phyloP scores from a whole-genome alignment of 2,113 vertebrate species.

The Microtus montanus region DNA sequence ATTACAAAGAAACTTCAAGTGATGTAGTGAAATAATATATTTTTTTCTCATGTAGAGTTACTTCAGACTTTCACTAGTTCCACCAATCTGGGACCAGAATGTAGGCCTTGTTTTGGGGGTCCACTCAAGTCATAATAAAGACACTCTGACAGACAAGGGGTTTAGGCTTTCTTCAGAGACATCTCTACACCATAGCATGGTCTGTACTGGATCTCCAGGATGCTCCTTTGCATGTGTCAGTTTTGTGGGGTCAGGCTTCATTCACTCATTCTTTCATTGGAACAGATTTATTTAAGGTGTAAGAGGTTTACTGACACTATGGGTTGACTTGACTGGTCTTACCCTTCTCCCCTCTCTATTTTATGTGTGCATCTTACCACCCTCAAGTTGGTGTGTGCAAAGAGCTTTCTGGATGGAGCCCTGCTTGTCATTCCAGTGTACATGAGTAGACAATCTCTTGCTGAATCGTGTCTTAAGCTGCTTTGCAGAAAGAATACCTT shows the following conservation, averaged over 20 bases:
- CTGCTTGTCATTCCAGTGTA: not conserved
- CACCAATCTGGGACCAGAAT: not conserved
- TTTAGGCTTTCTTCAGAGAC: not conserved
- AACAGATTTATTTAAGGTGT: not conserved
- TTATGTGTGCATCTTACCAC: not conserved
- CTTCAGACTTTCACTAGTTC: not conserved
- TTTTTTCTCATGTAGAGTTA: not conserved
- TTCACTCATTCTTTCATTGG: not conserved
- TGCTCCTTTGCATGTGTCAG: not conserved
- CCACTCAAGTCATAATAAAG: not conserved
- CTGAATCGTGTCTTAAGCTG: not conserved
- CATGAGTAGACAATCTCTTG: not conserved
- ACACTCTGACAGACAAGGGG: not conserved
- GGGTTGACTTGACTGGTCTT: not conserved
- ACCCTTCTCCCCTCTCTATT: not conserved
- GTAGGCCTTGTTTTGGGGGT: not conserved
- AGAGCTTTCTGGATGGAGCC: not conserved
- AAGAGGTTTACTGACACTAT: not conserved
- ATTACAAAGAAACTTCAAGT: not conserved
- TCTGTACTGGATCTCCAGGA: not conserved
- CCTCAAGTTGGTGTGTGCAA: not conserved
- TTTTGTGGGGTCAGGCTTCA: not conserved
- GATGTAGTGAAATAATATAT: not conserved
- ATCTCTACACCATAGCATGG: not conserved
- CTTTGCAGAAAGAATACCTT: not conserved